phyloP scores from a whole-genome alignment of 2,113 vertebrate species.

The Nematolebias whitei region DNA sequence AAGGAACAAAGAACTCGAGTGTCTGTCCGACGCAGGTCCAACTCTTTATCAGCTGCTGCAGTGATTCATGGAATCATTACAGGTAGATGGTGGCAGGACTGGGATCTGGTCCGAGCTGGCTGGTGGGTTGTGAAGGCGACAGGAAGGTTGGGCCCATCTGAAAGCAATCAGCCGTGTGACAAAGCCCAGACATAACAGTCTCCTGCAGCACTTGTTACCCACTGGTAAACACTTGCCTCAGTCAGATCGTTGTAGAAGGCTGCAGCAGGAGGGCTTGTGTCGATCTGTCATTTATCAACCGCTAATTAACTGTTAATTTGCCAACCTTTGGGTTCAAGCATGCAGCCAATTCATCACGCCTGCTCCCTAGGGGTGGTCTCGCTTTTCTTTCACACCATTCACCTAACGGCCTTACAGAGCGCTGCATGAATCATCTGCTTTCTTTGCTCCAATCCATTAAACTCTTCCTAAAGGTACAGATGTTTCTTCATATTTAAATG shows the following conservation, averaged over 20 bases:
- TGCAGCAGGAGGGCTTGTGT: slow-evolving; percentile 39
- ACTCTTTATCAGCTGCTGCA: too few species aligned
- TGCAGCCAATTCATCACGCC: slow-evolving; percentile 82
- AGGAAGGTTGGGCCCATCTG: slow-evolving; percentile 59
- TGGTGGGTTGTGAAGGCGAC: slow-evolving; percentile 3
- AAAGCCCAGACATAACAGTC: slow-evolving; percentile 82
- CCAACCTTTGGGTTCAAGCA: slow-evolving; percentile 83
- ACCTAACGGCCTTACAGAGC: slow-evolving; percentile 13
- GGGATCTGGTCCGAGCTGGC: neutral
- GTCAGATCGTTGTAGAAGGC: slow-evolving; percentile 69
- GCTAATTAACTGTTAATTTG: slow-evolving; percentile 87
- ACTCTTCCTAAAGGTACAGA: slow-evolving; percentile 23
- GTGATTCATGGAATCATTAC: too few species aligned
- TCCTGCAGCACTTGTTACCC: slow-evolving; percentile 85
- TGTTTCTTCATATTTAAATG: neutral
- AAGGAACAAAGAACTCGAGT: too few species aligned
- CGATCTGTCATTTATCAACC: slow-evolving; percentile 86
- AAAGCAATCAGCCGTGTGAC: slow-evolving; percentile 81
- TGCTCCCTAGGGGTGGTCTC: slow-evolving; percentile 58
- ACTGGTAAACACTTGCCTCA: slow-evolving; percentile 87
- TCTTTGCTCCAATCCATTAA: slow-evolving; percentile 19
- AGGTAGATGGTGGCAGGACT: slow-evolving; percentile 56
- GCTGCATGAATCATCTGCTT: slow-evolving; percentile 34
- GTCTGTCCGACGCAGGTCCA: too few species aligned
- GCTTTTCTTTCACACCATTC: slow-evolving; percentile 33